Percentiles rank a stretch among this genome's conserved stretches.
Evolutionary conservation across 2,797 vertebrate genomes (phyloP).

Genomic region (Stomatorhinus walkeri): DNA sequence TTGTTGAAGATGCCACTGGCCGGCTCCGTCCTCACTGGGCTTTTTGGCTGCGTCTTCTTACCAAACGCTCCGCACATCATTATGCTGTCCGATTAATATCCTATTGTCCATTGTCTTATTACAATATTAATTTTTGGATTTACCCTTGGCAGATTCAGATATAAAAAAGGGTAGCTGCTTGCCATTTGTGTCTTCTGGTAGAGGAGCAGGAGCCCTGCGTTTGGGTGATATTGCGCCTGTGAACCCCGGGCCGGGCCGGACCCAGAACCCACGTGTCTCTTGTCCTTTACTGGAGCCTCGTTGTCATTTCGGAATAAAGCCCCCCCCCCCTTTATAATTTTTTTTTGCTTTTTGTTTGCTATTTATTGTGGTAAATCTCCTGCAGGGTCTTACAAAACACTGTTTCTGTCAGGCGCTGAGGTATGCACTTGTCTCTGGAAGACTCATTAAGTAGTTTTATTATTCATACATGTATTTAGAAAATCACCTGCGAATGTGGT

Average conservation of each 20-base stretch:
- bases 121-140: conserved; percentile 8
- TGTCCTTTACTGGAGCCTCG: background rate
- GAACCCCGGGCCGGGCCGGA: background rate
- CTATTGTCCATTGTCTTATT: conserved; percentile 11
- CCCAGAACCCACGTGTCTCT: background rate
- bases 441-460: background rate
- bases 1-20: background rate
- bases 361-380: background rate
- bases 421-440: background rate
- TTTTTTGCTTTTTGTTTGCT: background rate
- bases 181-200: background rate
- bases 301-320: background rate
- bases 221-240: background rate
- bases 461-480: background rate
- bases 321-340: no score
- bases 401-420: background rate
- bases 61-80: background rate
- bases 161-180: background rate
- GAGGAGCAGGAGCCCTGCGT: background rate
- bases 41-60: background rate
- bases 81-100: background rate
- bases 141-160: background rate
- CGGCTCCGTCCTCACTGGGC: background rate
- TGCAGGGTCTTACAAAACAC: background rate
- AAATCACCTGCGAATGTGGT: background rate